Base-by-base conservation (phyloP, 2,888 invertebrate genomes). In the Nemapogon koenigi region DNA sequence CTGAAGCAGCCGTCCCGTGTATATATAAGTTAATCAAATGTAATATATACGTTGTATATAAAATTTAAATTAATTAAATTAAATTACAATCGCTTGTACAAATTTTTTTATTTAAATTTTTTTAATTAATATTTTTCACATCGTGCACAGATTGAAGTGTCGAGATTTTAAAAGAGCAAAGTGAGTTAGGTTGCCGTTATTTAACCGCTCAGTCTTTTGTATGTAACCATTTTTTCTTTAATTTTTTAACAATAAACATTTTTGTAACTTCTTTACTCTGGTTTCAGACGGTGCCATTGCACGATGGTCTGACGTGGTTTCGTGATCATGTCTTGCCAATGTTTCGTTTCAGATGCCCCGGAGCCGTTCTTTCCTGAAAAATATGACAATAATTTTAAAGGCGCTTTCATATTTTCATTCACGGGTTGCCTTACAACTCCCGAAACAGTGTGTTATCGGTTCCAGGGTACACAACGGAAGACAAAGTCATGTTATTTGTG, bases 321-420 rank as follows among this genome's bases (percentile, higher is more conserved):
- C 44, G 94, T 93, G 51, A 97, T 94, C 97, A 97, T 97, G 62
- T 97, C 97, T 59, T 95, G 95, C 97, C 97, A 97, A 69, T 97
- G 97, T 63, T 96, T 95, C 25, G 94, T 94, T 73, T 97, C 97
- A 39, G 93, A 89, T 13, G 96, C 95, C 1, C 97, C 97, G 38
- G 94, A 95, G 8, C 93, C 93, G 57, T 92, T 94, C 70, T 94
- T 94, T 40, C 93, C 94, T 93, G 79, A n/a, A 84, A 80, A 46
- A 52, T 51, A 35, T 45, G 59, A 50, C 1, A 37, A 19, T 28
- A 22, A 22, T 22, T 22, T 22, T 6, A 7, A 22, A 7, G n/a
- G n/a, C n/a, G 10, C 4, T 22, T 22, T 22, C 10, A 22, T 22
- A 22, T 22, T 22, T 22, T 7, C 10, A 22, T 22, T 7, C 10